Base-by-base conservation (phyloP, 1,140 invertebrate species). In the Fopius arisanus region DNA sequence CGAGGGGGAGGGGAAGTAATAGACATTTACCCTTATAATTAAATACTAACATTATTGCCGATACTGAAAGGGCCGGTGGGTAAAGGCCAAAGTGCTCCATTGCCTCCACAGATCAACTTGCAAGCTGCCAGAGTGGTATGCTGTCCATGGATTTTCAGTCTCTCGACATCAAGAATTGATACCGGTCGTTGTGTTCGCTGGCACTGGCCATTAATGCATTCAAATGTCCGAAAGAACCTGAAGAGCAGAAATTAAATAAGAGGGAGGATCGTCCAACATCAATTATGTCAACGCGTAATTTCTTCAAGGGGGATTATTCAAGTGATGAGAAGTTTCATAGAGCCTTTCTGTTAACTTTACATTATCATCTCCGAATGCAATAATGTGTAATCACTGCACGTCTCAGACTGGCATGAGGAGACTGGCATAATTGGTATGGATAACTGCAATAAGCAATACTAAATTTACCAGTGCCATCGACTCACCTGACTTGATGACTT, bases 81-180 rank as follows among this genome's bases (percentile, higher is more conserved):
- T 76, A 89, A 83, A 0, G 93, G 94, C 94, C 93, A 95, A 14
- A 95, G 87, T 0, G 90, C 88, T 0, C 92, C 92, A 78, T 90
- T 91, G 43, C 87, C 83, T 7, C 92, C 92, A 82, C 94, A 94
- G 0, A 91, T 89, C 0, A 94, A 86, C 23, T 92, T 87, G 78
- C 93, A 95, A 33, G 86, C 82, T 9, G 82, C 82, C 6, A 88
- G 41, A 23, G 83, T 85, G 12, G 79, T 75, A 43, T 83, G 79
- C 21, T 67, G 51, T 43, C 77, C 70, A 48, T 74, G 69, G 33
- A 29, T 29, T 69, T 63, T 70, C 14, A 75, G 29, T 31, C 72
- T 1, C 6, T 66, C 31, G 26, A 26, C 23, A 65, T 77, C 66
- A 26, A 70, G 41, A 43, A 67, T 54, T 14, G 29, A 63, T 3